phyloP scores from a whole-genome alignment of 2,113 vertebrate genomes.

The Albula goreensis region DNA sequence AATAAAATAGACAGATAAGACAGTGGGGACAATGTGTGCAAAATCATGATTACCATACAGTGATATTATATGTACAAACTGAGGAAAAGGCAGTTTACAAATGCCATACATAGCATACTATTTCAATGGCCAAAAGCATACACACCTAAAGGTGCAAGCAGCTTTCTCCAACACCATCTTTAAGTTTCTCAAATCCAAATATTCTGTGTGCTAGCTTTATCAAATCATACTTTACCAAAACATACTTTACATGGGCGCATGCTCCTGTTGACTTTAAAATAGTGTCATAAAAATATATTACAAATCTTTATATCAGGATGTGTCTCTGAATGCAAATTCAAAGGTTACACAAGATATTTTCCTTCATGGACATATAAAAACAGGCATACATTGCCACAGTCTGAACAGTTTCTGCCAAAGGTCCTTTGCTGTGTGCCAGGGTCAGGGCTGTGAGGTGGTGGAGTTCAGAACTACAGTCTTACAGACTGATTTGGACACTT shows the following conservation, averaged over 20 bases:
- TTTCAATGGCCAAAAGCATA: too few relatives aligned
- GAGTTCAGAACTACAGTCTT: constrained; percentile 68
- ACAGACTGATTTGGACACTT: constrained; percentile 58
- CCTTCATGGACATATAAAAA: too few relatives aligned
- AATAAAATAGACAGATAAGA: background rate
- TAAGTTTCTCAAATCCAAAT: too few relatives aligned
- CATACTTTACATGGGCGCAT: too few relatives aligned
- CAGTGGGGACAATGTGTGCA: constrained; percentile 8
- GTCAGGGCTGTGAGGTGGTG: constrained; percentile 62
- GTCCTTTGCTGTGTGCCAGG: background rate
- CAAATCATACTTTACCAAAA: too few relatives aligned
- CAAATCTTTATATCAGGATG: background rate
- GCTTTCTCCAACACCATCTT: too few relatives aligned
- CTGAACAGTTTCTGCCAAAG: too few relatives aligned
- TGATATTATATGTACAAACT: background rate
- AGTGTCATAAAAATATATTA: background rate
- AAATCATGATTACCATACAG: constrained; percentile 10
- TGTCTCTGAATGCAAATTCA: background rate
- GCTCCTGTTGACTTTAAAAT: too few relatives aligned
- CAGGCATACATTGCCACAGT: too few relatives aligned
- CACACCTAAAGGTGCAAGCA: too few relatives aligned
- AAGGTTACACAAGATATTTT: background rate
- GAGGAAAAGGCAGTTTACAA: background rate
- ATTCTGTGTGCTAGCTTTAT: too few relatives aligned
- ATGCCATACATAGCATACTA: background rate